Evolutionary conservation across 1,140 invertebrate species (phyloP).

Genomic region (Propsilocerus akamusi): DNA sequence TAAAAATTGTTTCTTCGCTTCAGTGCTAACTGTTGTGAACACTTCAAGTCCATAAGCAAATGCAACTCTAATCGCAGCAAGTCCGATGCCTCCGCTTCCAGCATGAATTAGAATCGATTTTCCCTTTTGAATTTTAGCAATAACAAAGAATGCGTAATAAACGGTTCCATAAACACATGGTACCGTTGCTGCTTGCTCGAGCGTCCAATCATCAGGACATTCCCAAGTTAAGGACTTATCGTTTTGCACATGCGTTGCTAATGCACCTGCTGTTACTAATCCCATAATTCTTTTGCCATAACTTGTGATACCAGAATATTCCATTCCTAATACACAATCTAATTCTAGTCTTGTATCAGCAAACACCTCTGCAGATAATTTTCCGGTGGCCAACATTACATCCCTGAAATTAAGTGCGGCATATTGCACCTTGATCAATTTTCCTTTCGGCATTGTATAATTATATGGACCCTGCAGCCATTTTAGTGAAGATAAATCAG

Average conservation of each 20-base stretch:
- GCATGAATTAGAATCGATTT: conserved; percentile 69
- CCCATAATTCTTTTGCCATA: conserved; percentile 54
- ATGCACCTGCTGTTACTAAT: conserved; percentile 31
- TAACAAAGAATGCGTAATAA: conserved; percentile 57
- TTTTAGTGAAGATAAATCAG: conserved; percentile 65
- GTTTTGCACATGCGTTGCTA: conserved; percentile 41
- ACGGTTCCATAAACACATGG: conserved; percentile 73
- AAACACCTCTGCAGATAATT: conserved; percentile 40
- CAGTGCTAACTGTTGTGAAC: conserved; percentile 55
- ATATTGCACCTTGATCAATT: conserved; percentile 37
- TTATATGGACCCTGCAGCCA: conserved; percentile 55
- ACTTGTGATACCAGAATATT: conserved; percentile 41
- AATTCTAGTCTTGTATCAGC: conserved; percentile 30
- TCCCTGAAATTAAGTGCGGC: conserved; percentile 58
- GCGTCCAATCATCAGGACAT: conserved; percentile 61
- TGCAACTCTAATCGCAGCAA: conserved; percentile 65
- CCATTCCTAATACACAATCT: conserved; percentile 51
- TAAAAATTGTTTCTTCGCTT: conserved; percentile 58
- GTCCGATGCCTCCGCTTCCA: conserved; percentile 76
- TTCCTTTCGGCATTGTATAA: conserved; percentile 24
- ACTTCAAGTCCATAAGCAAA: conserved; percentile 46
- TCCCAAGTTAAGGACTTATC: conserved; percentile 41
- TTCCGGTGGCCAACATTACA: conserved; percentile 57
- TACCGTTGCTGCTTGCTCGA: conserved; percentile 75
- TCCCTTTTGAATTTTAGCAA: conserved; percentile 40